These are phyloP conservation scores for Podarcis lilfordi DNA, from an alignment of 2,797 vertebrate species.

Conservation along the genomic window DNA sequence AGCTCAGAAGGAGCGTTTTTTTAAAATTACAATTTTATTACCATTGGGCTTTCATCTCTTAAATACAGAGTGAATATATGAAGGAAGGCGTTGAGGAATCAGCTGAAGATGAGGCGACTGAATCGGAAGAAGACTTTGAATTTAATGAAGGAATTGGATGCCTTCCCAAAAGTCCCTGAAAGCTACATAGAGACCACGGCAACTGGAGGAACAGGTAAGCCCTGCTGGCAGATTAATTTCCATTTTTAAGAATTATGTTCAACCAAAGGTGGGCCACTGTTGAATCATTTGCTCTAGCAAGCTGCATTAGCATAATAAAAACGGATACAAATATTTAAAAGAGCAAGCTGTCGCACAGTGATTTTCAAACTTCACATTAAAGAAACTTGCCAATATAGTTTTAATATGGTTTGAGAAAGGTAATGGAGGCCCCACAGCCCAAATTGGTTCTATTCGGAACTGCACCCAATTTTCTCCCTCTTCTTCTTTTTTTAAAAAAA, in stretches of 20 bases:
- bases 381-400: not conserved
- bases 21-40: not conserved
- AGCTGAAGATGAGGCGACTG: slow-evolving; percentile 90
- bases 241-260: not conserved
- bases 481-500: not conserved
- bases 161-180: slow-evolving; percentile 97
- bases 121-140: slow-evolving; percentile 93
- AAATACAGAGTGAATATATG: slow-evolving; percentile 78
- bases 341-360: not conserved
- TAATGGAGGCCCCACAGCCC: not conserved
- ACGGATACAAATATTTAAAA: too few species aligned
- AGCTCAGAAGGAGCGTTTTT: not conserved
- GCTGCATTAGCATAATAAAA: not conserved
- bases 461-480: not conserved
- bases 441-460: not conserved
- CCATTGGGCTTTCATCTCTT: slow-evolving; percentile 40
- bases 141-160: slow-evolving; percentile 94
- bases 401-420: not conserved
- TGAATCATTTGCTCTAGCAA: not conserved
- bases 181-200: slow-evolving; percentile 95
- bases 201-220: slow-evolving; percentile 92
- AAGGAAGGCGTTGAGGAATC: slow-evolving; percentile 72
- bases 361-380: not conserved
- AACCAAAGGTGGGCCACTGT: not conserved
- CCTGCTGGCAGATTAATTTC: not conserved